Evolutionary conservation across 2,113 vertebrate genomes (phyloP).

Genomic region (Panthera tigris): DNA sequence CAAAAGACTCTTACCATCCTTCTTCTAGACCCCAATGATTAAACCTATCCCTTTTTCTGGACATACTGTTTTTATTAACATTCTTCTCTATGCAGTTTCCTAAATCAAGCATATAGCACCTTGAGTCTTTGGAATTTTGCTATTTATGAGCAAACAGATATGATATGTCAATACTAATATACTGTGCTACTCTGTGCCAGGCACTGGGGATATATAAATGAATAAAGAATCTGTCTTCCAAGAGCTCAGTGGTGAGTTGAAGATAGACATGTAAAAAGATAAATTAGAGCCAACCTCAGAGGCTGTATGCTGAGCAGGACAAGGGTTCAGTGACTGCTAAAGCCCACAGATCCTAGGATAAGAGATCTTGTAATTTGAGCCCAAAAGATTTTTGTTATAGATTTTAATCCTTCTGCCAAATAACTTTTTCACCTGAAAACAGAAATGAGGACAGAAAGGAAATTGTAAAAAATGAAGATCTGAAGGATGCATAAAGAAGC

Average conservation of each 20-base stretch:
- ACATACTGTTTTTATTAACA: neutral
- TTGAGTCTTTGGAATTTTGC: neutral
- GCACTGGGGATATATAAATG: neutral
- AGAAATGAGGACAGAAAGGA: neutral
- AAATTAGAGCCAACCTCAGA: neutral
- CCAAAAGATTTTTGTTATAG: neutral
- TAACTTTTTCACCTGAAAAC: neutral
- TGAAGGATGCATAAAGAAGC: neutral
- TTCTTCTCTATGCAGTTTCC: neutral
- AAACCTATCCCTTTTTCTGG: neutral
- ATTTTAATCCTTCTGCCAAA: neutral
- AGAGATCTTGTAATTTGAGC: neutral
- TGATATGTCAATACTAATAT: neutral
- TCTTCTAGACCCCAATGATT: neutral
- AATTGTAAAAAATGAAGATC: neutral
- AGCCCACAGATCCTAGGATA: neutral
- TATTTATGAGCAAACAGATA: neutral
- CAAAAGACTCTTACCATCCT: neutral
- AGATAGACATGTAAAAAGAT: neutral
- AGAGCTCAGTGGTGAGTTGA: neutral
- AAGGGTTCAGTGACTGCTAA: neutral
- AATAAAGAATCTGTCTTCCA: neutral
- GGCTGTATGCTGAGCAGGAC: neutral
- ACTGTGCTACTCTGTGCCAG: neutral
- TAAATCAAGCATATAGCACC: neutral